Evolutionary conservation across 1,140 invertebrate species (phyloP).

Genomic region (Drosophila mayri): DNA sequence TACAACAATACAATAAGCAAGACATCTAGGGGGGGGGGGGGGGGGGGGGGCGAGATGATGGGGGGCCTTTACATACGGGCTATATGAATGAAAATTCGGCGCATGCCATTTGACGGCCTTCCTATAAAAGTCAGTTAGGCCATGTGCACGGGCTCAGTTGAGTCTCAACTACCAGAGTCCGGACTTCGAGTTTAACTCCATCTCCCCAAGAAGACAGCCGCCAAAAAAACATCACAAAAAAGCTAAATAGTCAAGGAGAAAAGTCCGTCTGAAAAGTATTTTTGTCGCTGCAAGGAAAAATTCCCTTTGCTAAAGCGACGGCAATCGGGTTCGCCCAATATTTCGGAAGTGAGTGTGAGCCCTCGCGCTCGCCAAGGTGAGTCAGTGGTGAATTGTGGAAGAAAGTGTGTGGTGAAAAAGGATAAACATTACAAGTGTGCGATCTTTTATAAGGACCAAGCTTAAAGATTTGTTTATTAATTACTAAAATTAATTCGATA

Average conservation of each 20-base stretch:
- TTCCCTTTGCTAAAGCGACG: slow-evolving; percentile 44
- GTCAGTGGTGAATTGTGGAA: slow-evolving; percentile 3
- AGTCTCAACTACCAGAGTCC: slow-evolving; percentile 74
- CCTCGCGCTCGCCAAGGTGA: slow-evolving; percentile 55
- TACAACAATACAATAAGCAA: slow-evolving; percentile 83
- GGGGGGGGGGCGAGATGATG: slow-evolving; percentile 11
- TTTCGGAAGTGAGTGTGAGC: slow-evolving; percentile 60
- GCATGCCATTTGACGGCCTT: slow-evolving; percentile 78
- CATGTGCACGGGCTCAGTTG: slow-evolving; percentile 79
- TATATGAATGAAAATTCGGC: slow-evolving; percentile 69
- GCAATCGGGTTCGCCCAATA: slow-evolving; percentile 32
- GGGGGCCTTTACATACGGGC: slow-evolving; percentile 61
- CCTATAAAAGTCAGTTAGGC: slow-evolving; percentile 82
- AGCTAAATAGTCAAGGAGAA: slow-evolving; percentile 6
- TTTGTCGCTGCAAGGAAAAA: slow-evolving; percentile 8
- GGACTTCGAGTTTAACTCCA: slow-evolving; percentile 65
- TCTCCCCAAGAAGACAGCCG: slow-evolving; percentile 23
- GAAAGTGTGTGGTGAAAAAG: slow-evolving; percentile 8
- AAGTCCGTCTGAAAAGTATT: slow-evolving; percentile 17
- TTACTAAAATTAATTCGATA: background rate
- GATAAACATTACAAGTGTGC: background rate
- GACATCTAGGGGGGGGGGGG: slow-evolving; percentile 47
- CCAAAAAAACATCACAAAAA: slow-evolving; percentile 12
- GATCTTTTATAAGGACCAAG: background rate
- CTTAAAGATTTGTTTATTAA: no score